Conservation (phyloP, 37 sponge, comb jelly and placozoan genomes). For the Mnemiopsis leidyi region DNA sequence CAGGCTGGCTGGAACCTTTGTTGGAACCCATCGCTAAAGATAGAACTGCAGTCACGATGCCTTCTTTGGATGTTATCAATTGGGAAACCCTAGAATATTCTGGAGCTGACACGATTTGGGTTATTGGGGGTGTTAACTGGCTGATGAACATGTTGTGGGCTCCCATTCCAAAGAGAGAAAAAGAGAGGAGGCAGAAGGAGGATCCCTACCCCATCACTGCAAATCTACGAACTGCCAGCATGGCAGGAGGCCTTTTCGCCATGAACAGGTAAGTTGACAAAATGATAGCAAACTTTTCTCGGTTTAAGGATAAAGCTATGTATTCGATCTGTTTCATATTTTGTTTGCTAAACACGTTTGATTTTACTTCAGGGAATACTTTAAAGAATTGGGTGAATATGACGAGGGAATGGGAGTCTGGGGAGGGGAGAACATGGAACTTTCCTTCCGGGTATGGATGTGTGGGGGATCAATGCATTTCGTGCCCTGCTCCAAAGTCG, state of each 20-base stretch:
- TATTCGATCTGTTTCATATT: too few species aligned
- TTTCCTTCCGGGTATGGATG: slow-evolving; percentile 61
- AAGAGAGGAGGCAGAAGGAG: slow-evolving; percentile 17
- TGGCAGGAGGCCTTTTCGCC: slow-evolving; percentile 54
- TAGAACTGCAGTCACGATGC: slow-evolving; percentile 24
- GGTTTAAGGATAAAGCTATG: too few species aligned
- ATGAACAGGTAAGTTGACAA: slow-evolving; percentile 10
- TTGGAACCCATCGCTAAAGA: slow-evolving; percentile 58
- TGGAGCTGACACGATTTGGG: slow-evolving; percentile 42
- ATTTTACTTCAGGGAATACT: neutral
- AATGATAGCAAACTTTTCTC: too few species aligned
- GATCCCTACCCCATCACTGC: slow-evolving; percentile 62
- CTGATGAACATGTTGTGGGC: slow-evolving; percentile 65
- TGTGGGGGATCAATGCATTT: slow-evolving; percentile 54
- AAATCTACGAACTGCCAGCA: neutral
- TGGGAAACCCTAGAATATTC: slow-evolving; percentile 14
- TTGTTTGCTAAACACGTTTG: too few species aligned
- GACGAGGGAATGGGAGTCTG: slow-evolving; percentile 64
- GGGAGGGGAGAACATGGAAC: slow-evolving; percentile 62
- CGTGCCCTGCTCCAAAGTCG: slow-evolving; percentile 60
- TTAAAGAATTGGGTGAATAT: slow-evolving; percentile 54
- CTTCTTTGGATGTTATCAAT: slow-evolving; percentile 50
- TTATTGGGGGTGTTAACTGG: slow-evolving; percentile 57
- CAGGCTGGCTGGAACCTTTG: slow-evolving; percentile 61
- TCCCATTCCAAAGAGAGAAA: slow-evolving; percentile 44